Conservation (phyloP, 2,113 vertebrate genomes). For the Centropristis striata region DNA sequence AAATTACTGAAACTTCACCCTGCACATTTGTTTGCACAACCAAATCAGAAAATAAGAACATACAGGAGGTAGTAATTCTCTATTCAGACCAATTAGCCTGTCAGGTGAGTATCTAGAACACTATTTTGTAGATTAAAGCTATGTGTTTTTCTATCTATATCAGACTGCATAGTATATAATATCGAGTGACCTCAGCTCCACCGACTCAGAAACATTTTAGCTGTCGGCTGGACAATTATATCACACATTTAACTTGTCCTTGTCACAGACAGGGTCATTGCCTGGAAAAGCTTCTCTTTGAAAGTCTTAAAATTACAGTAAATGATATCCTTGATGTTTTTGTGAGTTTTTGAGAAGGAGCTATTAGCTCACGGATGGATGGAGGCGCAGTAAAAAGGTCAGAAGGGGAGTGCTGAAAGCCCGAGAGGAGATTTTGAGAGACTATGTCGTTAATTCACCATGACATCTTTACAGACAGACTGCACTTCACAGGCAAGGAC, state of each 20-base stretch:
- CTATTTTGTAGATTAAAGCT: too few relatives aligned
- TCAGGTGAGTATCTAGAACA: not conserved
- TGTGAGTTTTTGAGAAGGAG: not conserved
- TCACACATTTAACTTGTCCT: not conserved
- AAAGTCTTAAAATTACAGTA: not conserved
- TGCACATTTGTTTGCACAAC: not conserved
- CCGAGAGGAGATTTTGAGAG: constrained; percentile 29
- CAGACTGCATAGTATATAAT: not conserved
- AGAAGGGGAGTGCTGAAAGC: not conserved
- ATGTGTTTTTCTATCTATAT: not conserved
- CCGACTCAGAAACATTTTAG: not conserved
- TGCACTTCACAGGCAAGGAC: not conserved
- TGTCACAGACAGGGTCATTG: not conserved
- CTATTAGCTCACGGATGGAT: not conserved
- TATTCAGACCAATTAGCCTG: constrained; percentile 7
- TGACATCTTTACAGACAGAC: constrained; percentile 35
- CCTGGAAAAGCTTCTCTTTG: not conserved
- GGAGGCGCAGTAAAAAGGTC: constrained; percentile 21
- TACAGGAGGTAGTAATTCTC: not conserved
- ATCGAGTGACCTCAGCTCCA: not conserved
- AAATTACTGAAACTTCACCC: constrained; percentile 16
- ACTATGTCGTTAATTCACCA: constrained; percentile 4
- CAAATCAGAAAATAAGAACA: not conserved
- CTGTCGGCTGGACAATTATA: not conserved
- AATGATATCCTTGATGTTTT: constrained; percentile 10